Evolutionary conservation across 2,888 invertebrate species (phyloP).

Genomic region (Linyphia triangularis): DNA sequence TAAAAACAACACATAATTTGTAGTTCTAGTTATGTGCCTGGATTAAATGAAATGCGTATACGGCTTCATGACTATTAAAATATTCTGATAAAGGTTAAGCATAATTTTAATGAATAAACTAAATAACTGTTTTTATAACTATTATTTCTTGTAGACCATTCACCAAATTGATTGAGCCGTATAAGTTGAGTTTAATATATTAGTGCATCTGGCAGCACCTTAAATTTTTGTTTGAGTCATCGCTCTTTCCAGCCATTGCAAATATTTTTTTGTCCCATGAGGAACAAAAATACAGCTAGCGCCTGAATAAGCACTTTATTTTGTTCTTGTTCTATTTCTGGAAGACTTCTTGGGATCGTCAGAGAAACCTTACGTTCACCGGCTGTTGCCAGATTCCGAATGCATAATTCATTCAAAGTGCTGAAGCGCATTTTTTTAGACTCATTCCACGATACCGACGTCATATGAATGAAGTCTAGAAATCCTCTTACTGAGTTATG

Average conservation of each 20-base stretch:
- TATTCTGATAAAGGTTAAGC: no score
- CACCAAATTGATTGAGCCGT: no score
- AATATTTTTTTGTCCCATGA: neutral
- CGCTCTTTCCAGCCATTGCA: slow-evolving; percentile 27
- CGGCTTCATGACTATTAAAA: no score
- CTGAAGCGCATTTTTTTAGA: neutral
- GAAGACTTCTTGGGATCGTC: neutral
- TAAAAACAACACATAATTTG: no score
- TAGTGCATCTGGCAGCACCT: no score
- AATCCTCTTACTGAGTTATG: neutral
- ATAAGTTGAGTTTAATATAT: no score
- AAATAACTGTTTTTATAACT: no score
- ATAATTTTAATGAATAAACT: no score
- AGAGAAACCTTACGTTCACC: slow-evolving; percentile 8
- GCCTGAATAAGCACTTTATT: slow-evolving; percentile 70
- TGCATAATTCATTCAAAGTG: slow-evolving; percentile 6
- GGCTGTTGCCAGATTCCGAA: slow-evolving; percentile 11
- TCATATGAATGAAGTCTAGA: neutral
- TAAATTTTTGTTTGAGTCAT: no score
- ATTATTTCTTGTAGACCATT: no score
- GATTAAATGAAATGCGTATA: no score
- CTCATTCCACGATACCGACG: neutral
- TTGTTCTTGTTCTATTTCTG: slow-evolving; percentile 38
- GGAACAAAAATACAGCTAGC: slow-evolving; percentile 53
- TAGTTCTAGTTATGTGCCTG: no score